phyloP scores from a whole-genome alignment of 2,888 invertebrate species.

The Caenorhabditis sp. region DNA sequence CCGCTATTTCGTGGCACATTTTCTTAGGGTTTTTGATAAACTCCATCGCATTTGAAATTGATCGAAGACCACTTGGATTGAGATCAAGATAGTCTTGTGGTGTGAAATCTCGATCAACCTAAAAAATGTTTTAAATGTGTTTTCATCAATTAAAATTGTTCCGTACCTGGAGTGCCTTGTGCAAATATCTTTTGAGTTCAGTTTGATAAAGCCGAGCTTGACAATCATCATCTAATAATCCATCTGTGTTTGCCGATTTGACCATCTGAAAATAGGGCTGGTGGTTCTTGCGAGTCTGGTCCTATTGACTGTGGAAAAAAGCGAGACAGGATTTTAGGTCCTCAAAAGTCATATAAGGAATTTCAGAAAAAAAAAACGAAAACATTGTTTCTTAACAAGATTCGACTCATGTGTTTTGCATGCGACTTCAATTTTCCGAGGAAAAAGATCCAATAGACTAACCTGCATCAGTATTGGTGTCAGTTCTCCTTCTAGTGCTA shows the following conservation, averaged over 20 bases:
- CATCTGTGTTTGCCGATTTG: slow-evolving; percentile 92
- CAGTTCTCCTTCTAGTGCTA: slow-evolving; percentile 95
- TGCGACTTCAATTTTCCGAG: neutral
- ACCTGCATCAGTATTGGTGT: slow-evolving; percentile 97
- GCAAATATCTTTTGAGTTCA: slow-evolving; percentile 69
- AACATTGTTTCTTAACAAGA: too few relatives aligned
- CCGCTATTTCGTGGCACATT: slow-evolving; percentile 85
- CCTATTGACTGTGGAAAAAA: too few relatives aligned
- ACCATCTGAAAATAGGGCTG: slow-evolving; percentile 73
- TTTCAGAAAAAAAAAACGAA: too few relatives aligned
- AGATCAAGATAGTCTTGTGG: slow-evolving; percentile 78
- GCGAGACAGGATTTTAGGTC: too few relatives aligned
- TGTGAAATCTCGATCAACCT: slow-evolving; percentile 67
- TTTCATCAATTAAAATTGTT: neutral
- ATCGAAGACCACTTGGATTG: slow-evolving; percentile 83
- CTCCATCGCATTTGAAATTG: slow-evolving; percentile 76
- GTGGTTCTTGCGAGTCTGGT: too few relatives aligned
- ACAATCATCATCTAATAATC: slow-evolving; percentile 92
- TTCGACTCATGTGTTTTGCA: too few relatives aligned
- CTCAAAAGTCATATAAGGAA: too few relatives aligned
- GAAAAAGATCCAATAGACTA: neutral
- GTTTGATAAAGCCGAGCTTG: slow-evolving; percentile 75
- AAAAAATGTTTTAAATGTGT: neutral
- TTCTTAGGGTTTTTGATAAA: slow-evolving; percentile 94
- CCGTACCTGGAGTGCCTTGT: slow-evolving; percentile 62